Evolutionary conservation across 2,797 vertebrate species (phyloP), one percentile per base, ranked within the genome.

Genomic region (Adrianichthys oophorus): DNA sequence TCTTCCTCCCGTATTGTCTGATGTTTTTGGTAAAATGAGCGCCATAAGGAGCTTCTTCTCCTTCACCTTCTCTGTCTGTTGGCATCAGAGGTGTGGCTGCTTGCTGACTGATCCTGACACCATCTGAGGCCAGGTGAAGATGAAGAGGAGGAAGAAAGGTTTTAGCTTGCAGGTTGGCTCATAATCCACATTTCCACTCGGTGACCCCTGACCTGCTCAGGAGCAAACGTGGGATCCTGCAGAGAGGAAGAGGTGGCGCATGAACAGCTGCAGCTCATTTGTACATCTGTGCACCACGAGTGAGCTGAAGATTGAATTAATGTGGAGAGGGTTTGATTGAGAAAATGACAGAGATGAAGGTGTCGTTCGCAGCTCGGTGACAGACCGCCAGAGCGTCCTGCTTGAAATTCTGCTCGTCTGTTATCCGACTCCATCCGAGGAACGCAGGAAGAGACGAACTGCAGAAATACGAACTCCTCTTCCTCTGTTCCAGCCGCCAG

Each of bases 391-490:
- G 64, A 58, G 52, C n/a, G 59, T 74, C 74, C 83, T 84, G 73
- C 68, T 87, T 87, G 77, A 86, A 79, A 86, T 87, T 86, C 85
- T 32, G 73, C 84, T 87, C 79, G 37, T 83, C 85, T 85, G 82
- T 82, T 70, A 74, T 80, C 73, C 14, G 78, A 81, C 78, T 83
- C 73, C 71, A 71, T 82, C 76, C 77, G 80, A 76, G 69, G 80
- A 76, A 78, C 71, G 61, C 74, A 41, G 72, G 48, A 52, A 52
- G 57, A 62, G 64, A 57, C 26, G 24, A 42, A 45, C 42, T 47
- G 15, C 15, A 10, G 41, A 42, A 37, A 29, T 41, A 23, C n/a
- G 26, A 41, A 32, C 40, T 52, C 40, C 32, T 18, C 29, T 15
- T n/a, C 32, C n/a, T 10, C 4, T 13, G n/a, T 44, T 17, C 3